These are phyloP conservation scores for Meandrina meandrites DNA, from an alignment of 92 coral and sea anemone species.

Conservation along the genomic window DNA sequence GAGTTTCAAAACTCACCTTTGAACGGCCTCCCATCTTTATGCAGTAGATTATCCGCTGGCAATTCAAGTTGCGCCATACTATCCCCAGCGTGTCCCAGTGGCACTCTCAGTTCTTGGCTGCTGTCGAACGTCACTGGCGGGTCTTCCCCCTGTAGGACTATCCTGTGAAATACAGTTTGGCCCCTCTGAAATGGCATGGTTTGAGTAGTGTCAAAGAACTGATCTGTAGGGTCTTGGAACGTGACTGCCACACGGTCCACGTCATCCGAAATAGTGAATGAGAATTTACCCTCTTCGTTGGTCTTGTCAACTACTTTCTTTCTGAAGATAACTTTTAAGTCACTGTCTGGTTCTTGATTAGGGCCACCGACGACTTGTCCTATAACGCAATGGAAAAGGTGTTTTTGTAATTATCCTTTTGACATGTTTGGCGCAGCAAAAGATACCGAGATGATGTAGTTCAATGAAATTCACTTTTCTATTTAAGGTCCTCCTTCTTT, in stretches of 20 bases:
- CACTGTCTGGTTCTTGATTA: neutral
- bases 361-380: slow-evolving; percentile 28
- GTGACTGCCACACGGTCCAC: slow-evolving; percentile 21
- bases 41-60: slow-evolving; percentile 11
- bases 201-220: slow-evolving; percentile 7
- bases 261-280: neutral
- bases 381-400: neutral
- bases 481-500: neutral
- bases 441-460: too few relatives aligned
- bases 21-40: slow-evolving; percentile 23
- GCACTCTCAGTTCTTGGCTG: slow-evolving; percentile 2
- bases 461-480: too few relatives aligned
- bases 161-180: slow-evolving; percentile 9
- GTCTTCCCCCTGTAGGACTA: slow-evolving; percentile 8
- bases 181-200: slow-evolving; percentile 18
- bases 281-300: slow-evolving; percentile 6
- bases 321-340: neutral
- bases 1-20: neutral
- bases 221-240: slow-evolving; percentile 12
- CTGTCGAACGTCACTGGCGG: slow-evolving; percentile 28
- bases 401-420: neutral
- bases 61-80: slow-evolving; percentile 8
- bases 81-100: neutral
- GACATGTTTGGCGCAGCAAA: neutral
- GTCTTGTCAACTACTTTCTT: neutral